Percentiles rank a stretch among this genome's conserved stretches.
Conservation (phyloP, 2,888 invertebrate genomes). For the Aphidius colemani region DNA sequence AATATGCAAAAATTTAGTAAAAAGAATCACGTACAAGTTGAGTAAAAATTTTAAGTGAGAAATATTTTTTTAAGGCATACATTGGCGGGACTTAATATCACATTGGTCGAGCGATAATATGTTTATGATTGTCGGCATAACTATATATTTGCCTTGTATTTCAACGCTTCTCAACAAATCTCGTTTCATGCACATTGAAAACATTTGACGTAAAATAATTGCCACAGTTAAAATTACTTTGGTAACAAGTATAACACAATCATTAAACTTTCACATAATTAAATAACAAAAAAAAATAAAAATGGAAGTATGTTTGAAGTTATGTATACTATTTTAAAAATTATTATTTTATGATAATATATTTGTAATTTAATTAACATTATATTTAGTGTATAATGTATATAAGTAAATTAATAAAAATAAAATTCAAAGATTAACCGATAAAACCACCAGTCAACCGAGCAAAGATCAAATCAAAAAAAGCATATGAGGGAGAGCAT, state of each 20-base stretch:
- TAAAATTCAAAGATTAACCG: constrained; percentile 6
- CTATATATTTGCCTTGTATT: constrained; percentile 39
- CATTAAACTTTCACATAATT: too few species aligned
- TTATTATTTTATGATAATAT: too few species aligned
- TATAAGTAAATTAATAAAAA: too few species aligned
- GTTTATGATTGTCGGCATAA: constrained; percentile 56
- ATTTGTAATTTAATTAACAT: too few species aligned
- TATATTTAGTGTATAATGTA: too few species aligned
- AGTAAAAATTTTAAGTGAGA: constrained; percentile 32
- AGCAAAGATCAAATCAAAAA: constrained; percentile 2
- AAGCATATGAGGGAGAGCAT: constrained; percentile 4
- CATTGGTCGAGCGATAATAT: constrained; percentile 53
- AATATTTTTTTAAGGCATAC: constrained; percentile 44
- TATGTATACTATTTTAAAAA: too few species aligned
- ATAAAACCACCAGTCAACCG: constrained; percentile 3
- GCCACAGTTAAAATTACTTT: background rate
- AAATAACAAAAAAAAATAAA: too few species aligned
- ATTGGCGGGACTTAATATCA: constrained; percentile 49
- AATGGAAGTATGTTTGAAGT: too few species aligned
- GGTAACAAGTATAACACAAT: background rate
- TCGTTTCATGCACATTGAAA: background rate
- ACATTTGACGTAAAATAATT: background rate
- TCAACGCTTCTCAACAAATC: background rate
- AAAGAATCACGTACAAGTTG: constrained; percentile 29
- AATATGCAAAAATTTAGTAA: constrained; percentile 18